These are phyloP conservation scores for Caenorhabditis sp. DNA, from an alignment of 2,888 invertebrate genomes.

Conservation along the genomic window DNA sequence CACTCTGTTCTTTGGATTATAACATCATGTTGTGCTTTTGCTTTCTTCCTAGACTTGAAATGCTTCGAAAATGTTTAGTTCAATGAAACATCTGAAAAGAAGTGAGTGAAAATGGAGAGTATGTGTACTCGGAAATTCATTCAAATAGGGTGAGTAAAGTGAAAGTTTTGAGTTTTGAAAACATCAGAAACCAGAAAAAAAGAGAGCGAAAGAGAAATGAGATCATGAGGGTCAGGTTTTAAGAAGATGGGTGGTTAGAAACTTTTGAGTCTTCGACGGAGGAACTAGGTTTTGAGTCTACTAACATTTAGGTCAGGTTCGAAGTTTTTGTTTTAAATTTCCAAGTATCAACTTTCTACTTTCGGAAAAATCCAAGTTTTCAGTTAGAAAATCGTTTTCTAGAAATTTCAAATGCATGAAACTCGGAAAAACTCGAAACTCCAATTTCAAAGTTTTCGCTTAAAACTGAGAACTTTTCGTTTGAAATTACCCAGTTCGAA, in stretches of 20 bases:
- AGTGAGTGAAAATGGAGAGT: background rate
- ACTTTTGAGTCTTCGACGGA: too few relatives aligned
- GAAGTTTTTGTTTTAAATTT: too few relatives aligned
- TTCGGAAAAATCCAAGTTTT: too few relatives aligned
- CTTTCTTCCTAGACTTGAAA: background rate
- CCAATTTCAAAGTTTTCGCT: background rate
- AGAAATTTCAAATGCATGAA: too few relatives aligned
- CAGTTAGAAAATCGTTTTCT: too few relatives aligned
- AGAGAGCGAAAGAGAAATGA: background rate
- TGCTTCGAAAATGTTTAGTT: background rate
- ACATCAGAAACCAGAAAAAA: conserved; percentile 25
- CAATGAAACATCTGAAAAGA: background rate
- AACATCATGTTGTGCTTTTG: background rate
- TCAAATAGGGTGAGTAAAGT: background rate
- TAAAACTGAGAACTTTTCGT: too few relatives aligned
- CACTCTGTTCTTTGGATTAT: conserved; percentile 24
- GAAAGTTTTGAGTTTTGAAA: conserved; percentile 1
- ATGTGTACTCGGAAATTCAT: conserved; percentile 14
- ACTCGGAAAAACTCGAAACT: too few relatives aligned
- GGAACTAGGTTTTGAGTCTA: too few relatives aligned
- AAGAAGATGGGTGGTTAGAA: background rate
- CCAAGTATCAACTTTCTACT: too few relatives aligned
- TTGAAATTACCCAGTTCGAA: background rate
- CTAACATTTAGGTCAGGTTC: background rate
- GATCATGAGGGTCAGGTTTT: background rate